Conservation (phyloP, 2,888 invertebrate genomes). For the Nowickia ferox region DNA sequence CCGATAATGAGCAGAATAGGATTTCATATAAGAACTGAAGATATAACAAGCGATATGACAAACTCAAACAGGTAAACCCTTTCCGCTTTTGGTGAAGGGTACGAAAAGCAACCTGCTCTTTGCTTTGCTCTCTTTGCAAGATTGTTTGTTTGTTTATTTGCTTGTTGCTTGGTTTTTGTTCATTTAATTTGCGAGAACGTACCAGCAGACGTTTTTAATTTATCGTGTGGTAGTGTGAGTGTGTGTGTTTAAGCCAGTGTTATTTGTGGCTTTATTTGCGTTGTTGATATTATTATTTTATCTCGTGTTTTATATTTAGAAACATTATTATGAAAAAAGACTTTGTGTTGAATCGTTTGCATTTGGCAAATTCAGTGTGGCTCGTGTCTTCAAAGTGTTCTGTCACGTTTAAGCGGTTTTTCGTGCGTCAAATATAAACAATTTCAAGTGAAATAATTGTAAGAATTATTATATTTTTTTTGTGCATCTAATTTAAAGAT, state of each 20-base stretch:
- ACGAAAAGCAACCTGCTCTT: constrained; percentile 6
- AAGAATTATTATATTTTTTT: constrained; percentile 44
- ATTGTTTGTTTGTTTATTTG: constrained; percentile 26
- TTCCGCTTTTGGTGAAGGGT: not conserved
- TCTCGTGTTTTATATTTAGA: constrained; percentile 34
- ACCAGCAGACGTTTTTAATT: constrained; percentile 7
- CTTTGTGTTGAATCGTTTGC: constrained; percentile 80
- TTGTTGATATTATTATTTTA: constrained; percentile 12
- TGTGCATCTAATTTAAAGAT: not conserved
- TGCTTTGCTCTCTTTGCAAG: constrained; percentile 24
- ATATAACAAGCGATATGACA: not conserved
- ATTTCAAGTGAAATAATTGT: constrained; percentile 58
- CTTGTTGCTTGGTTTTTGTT: constrained; percentile 48
- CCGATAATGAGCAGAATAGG: too few relatives aligned
- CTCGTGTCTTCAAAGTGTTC: constrained; percentile 83
- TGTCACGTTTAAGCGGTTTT: constrained; percentile 78
- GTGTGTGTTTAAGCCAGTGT: constrained; percentile 12
- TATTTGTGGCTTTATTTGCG: constrained; percentile 53
- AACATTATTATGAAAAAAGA: constrained; percentile 72
- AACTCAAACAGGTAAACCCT: not conserved
- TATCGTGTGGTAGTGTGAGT: not conserved
- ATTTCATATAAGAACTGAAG: not conserved
- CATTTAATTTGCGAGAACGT: constrained; percentile 30
- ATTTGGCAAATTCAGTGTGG: constrained; percentile 82
- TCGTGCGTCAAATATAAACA: constrained; percentile 3